Evolutionary conservation across 2,888 invertebrate genomes (phyloP), one percentile per base, ranked within the genome.

Genomic region (Coenonympha arcania): DNA sequence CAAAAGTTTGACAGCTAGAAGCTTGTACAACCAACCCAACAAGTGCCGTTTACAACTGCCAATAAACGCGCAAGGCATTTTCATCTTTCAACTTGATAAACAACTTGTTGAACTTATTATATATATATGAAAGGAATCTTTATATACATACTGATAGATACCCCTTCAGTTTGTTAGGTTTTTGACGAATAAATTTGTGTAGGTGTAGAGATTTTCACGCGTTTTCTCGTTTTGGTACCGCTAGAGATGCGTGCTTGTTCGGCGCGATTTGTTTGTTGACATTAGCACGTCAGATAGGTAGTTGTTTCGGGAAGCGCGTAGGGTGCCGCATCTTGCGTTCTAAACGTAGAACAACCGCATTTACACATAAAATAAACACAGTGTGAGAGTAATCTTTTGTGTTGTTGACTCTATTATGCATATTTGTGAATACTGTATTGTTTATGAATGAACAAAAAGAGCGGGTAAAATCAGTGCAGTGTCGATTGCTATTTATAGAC

Each of bases 401-500:
- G 64, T 57, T 60, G 59, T 59, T 67, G 55, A 56, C 64, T 57
- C 57, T 62, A 56, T 57, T 54, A 55, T 52, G 57, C 63, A 58
- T 63, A 64, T 61, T 61, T 52, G 56, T 62, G 50, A 57, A 48
- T 52, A 54, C 37, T 56, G 56, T 6, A 58, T 54, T 60, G 69
- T 65, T 57, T 65, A 71, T 72, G 69, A 68, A 68, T 61, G 63
- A 64, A 66, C 64, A 75, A 75, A 77, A 82, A 82, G 76, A 68
- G 78, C 82, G 81, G 79, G 77, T 70, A 63, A 71, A 81, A 77
- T 76, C 76, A 68, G 79, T 71, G 73, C 73, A 79, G 77, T 81
- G 79, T 75, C 69, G 71, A 76, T 73, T 69, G 73, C 82, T 85
- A 85, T 85, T 84, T 81, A 71, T 85, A 85, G 85, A 69, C 65